Percentiles rank a stretch among this genome's conserved stretches.
These are phyloP conservation scores for Semotilus atromaculatus DNA, from an alignment of 2,797 vertebrate genomes.

Conservation along the genomic window DNA sequence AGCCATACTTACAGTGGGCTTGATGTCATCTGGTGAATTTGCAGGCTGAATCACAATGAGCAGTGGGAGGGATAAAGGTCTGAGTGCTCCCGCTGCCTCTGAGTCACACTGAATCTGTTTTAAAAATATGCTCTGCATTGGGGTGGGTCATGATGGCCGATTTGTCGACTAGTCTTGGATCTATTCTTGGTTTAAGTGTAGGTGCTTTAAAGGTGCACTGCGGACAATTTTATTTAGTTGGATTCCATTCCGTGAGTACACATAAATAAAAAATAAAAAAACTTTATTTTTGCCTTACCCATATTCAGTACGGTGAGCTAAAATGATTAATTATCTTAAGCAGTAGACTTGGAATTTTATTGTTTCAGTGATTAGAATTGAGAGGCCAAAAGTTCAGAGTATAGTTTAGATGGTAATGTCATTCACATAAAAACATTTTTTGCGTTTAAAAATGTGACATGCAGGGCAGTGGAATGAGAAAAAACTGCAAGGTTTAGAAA, in stretches of 20 bases:
- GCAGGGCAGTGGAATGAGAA: neutral
- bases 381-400: neutral
- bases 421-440: neutral
- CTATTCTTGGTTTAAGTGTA: neutral
- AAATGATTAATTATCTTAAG: neutral
- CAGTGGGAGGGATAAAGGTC: conserved; percentile 27
- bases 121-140: conserved; percentile 19
- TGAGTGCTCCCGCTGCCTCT: conserved; percentile 40
- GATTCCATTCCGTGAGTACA: neutral
- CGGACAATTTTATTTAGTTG: neutral
- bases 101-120: conserved; percentile 32
- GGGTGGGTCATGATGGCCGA: neutral
- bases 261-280: neutral
- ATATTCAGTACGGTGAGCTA: neutral
- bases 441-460: neutral
- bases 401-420: neutral
- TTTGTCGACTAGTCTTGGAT: neutral
- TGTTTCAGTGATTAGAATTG: neutral
- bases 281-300: neutral
- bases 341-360: neutral
- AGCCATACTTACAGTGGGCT: conserved; percentile 39
- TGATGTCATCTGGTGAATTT: conserved; percentile 43
- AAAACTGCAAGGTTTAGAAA: neutral
- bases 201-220: neutral
- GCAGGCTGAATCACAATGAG: conserved; percentile 54